Percentiles rank a stretch among this genome's conserved stretches.
phyloP scores from a whole-genome alignment of 2,113 vertebrate species.

The Leucosticte australis region DNA sequence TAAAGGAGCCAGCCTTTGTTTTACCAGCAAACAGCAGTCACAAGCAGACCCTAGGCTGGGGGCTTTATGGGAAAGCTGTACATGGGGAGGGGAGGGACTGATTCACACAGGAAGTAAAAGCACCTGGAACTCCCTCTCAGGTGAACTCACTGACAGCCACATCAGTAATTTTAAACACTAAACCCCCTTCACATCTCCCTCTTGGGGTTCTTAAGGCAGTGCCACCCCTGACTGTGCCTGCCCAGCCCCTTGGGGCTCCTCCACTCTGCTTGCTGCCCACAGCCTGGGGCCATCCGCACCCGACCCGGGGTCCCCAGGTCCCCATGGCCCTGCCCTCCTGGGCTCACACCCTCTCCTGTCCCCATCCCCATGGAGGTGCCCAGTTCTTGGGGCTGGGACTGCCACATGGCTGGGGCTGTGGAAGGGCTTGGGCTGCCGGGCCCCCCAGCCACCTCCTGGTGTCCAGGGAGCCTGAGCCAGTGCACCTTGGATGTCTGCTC shows the following conservation, averaged over 20 bases:
- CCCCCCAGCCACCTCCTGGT: not conserved
- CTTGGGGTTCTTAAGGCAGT: not conserved
- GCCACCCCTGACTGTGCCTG: not conserved
- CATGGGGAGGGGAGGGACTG: not conserved
- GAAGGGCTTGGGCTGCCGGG: not conserved
- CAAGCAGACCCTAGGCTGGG: rapidly evolving
- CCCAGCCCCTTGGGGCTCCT: not conserved
- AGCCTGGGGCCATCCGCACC: not conserved
- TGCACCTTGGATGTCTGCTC: no score
- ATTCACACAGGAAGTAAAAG: not conserved
- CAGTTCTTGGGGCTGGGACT: not conserved
- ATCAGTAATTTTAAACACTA: not conserved
- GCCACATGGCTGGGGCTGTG: not conserved
- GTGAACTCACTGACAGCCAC: not conserved
- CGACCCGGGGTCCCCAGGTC: not conserved
- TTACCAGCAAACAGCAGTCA: not conserved
- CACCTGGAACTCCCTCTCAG: not conserved
- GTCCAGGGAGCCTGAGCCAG: not conserved
- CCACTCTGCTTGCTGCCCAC: no score
- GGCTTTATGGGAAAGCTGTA: not conserved
- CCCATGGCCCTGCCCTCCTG: not conserved
- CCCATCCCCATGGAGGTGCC: not conserved
- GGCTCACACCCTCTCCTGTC: not conserved
- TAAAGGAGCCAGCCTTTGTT: not conserved
- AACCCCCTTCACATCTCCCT: not conserved